Evolutionary conservation across 2,888 invertebrate genomes (phyloP).

Genomic region (Andricus quercusramuli): DNA sequence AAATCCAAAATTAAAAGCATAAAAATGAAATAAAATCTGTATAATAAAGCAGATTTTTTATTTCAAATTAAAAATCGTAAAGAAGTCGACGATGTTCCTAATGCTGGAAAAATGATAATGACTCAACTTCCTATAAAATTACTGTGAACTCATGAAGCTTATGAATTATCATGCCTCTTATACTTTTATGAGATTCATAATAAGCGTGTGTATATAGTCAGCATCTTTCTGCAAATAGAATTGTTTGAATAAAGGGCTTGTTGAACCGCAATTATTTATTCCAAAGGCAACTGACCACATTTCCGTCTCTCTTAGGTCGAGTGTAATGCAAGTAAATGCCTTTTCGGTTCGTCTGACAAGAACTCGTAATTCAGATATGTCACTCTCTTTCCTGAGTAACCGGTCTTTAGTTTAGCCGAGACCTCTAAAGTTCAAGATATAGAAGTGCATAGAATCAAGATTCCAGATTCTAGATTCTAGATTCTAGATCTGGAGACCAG

Average conservation of each 20-base stretch:
- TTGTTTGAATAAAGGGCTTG: constrained; percentile 9
- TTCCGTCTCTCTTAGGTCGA: constrained; percentile 58
- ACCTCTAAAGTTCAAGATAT: background rate
- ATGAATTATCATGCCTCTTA: background rate
- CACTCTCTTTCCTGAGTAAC: constrained; percentile 13
- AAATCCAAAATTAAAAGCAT: too few relatives aligned
- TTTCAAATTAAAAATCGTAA: background rate
- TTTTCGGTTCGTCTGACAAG: constrained; percentile 22
- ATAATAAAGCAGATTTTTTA: background rate
- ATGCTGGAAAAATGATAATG: background rate
- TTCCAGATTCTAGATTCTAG: background rate
- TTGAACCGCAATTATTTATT: constrained; percentile 62
- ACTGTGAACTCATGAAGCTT: background rate
- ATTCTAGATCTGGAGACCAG: background rate
- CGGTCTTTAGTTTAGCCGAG: background rate
- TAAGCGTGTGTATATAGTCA: background rate
- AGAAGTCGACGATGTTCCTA: background rate
- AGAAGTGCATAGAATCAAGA: background rate
- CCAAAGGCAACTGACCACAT: constrained; percentile 66
- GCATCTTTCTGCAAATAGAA: background rate
- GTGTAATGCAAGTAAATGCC: constrained; percentile 21
- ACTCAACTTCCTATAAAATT: background rate
- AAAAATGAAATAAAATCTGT: background rate
- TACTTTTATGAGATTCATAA: background rate
- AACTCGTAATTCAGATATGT: constrained; percentile 30